phyloP scores from a whole-genome alignment of 2,113 vertebrate genomes.

The Petrocephalus zakoni region DNA sequence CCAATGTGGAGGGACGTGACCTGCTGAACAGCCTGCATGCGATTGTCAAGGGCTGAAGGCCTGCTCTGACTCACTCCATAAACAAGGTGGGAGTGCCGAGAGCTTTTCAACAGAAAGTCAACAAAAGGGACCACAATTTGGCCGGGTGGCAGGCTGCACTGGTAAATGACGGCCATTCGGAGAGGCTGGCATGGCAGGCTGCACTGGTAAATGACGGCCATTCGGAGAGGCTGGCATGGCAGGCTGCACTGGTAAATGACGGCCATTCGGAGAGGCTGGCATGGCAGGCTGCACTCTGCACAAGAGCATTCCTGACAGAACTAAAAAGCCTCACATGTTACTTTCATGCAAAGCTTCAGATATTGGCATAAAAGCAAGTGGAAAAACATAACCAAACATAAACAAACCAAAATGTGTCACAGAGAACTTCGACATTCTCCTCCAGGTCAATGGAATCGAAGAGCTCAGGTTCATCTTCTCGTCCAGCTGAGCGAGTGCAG shows the following conservation, averaged over 20 bases:
- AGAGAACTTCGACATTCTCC: conserved; percentile 35
- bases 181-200: conserved; percentile 37
- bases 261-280: conserved; percentile 47
- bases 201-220: conserved; percentile 48
- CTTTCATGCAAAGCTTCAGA: background rate
- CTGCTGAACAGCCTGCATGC: conserved; percentile 19
- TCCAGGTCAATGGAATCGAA: conserved; percentile 81
- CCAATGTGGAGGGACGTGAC: background rate
- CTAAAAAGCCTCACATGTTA: background rate
- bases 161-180: conserved; percentile 52
- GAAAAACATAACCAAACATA: conserved; percentile 4
- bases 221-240: conserved; percentile 43
- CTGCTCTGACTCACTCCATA: conserved; percentile 57
- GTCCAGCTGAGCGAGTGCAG: conserved; percentile 54
- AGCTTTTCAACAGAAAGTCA: conserved; percentile 36
- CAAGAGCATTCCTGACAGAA: conserved; percentile 21
- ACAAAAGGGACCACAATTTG: conserved; percentile 44
- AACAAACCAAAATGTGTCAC: background rate
- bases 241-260: conserved; percentile 44
- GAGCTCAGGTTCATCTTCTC: conserved; percentile 68
- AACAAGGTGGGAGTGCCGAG: conserved; percentile 41
- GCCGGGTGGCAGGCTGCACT: conserved; percentile 32
- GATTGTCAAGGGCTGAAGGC: conserved; percentile 42
- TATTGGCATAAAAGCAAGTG: background rate
- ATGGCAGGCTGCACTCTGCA: conserved; percentile 31